Base-by-base conservation (phyloP, 2,888 invertebrate genomes). In the Drosophila austrosaltans region DNA sequence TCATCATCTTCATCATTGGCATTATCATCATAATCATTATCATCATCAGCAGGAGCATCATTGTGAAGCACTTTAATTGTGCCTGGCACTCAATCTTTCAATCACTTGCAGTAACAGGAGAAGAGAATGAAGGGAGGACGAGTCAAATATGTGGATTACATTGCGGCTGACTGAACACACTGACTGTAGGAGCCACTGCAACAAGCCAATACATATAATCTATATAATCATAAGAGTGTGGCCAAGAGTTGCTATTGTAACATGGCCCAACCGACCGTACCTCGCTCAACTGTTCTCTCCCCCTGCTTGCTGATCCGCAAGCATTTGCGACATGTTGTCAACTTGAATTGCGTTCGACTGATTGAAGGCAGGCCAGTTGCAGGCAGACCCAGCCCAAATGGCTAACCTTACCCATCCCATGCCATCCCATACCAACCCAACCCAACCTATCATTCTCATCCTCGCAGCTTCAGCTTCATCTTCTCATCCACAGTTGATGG, bases 261-360 rank as follows among this genome's bases (percentile, higher is more conserved):
- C 79, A 77, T 78, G 58, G 63, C 48, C 42, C 20, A 65, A 32
- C 63, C 48, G 12, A 5, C 54, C 8, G 36, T 12, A 20, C 16
- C 42, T 12, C 4, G 22, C 44, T 30, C 30, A 30, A 30, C 30
- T 30, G 16, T 5, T 44, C 67, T n/a, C 48, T 6, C 54, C 6
- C 44, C 65, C 44, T 28, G 40, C 53, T 68, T 59, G 39, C 36
- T 16, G 36, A 63, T 69, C 72, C 72, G 78, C 75, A 86, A 81
- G 80, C 86, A 85, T 81, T 87, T 87, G 89, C 90, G 90, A 90
- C 90, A 90, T 90, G 91, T 90, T 91, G 91, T 91, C 91, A 91
- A 91, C 91, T 91, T 77, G 89, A 91, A 91, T 91, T 91, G 91
- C 91, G 91, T 91, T 91, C 91, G 85, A 86, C 85, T 86, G 85